Evolutionary conservation across 2,888 invertebrate species (phyloP).

Genomic region (Subacronicta megacephala): DNA sequence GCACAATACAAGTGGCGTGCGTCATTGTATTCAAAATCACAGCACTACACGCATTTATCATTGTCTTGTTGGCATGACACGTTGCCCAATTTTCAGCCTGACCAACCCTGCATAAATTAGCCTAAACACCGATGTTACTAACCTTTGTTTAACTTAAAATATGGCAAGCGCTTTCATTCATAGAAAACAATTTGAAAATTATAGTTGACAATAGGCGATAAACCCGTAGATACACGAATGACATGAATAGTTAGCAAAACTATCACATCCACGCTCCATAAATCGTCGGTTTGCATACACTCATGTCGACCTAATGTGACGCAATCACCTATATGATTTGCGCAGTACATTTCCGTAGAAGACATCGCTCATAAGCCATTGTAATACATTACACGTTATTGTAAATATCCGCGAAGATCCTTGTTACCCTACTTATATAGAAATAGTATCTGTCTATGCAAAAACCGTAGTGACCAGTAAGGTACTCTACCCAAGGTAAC

Average conservation of each 20-base stretch:
- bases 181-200: conserved; percentile 42
- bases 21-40: conserved; percentile 48
- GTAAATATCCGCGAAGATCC: conserved; percentile 52
- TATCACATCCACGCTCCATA: conserved; percentile 66
- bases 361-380: conserved; percentile 48
- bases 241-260: conserved; percentile 60
- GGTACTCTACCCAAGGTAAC: conserved; percentile 74
- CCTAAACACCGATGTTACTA: conserved; percentile 26
- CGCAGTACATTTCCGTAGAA: conserved; percentile 68
- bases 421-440: conserved; percentile 60
- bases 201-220: conserved; percentile 54
- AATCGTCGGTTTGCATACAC: conserved; percentile 57
- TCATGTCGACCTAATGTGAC: conserved; percentile 60
- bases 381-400: conserved; percentile 28
- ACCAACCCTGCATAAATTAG: conserved; percentile 27
- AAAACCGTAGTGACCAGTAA: conserved; percentile 65
- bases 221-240: conserved; percentile 43
- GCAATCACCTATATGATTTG: conserved; percentile 64
- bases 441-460: conserved; percentile 49
- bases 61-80: conserved; percentile 6
- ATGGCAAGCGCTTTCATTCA: conserved; percentile 28
- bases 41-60: conserved; percentile 37
- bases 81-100: conserved; percentile 32
- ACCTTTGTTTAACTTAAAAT: conserved; percentile 31
- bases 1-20: conserved; percentile 43